These are phyloP conservation scores for Channa maculata DNA, from an alignment of 2,113 vertebrate species.

Conservation along the genomic window DNA sequence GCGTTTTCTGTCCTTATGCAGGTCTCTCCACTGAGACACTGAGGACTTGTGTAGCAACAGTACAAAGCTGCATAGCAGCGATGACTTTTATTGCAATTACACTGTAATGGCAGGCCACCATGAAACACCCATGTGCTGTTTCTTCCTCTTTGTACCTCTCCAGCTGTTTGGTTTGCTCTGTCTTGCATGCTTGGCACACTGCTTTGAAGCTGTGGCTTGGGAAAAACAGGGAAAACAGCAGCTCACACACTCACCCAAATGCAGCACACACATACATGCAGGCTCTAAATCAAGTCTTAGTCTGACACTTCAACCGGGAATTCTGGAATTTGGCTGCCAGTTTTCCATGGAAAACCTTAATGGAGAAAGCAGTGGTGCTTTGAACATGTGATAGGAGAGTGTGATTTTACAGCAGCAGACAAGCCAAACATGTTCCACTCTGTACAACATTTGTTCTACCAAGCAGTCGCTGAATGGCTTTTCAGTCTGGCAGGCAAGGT, in stretches of 20 bases:
- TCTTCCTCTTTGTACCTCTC: constrained; percentile 44
- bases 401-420: constrained; percentile 69
- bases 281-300: constrained; percentile 54
- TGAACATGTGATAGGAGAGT: constrained; percentile 66
- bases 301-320: constrained; percentile 64
- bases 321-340: constrained; percentile 69
- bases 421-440: constrained; percentile 76
- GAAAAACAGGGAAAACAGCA: constrained; percentile 64
- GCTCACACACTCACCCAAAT: constrained; percentile 15
- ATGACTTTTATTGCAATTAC: constrained; percentile 35
- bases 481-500: constrained; percentile 72
- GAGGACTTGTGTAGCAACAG: constrained; percentile 8
- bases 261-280: constrained; percentile 6
- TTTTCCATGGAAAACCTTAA: constrained; percentile 76
- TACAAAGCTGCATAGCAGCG: constrained; percentile 27
- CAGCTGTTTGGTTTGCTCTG: constrained; percentile 37
- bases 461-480: constrained; percentile 66
- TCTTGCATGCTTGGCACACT: constrained; percentile 30
- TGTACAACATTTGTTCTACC: constrained; percentile 74
- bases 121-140: constrained; percentile 49
- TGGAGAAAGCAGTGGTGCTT: constrained; percentile 73
- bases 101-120: constrained; percentile 42
- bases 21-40: constrained; percentile 32
- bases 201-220: constrained; percentile 56
- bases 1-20: constrained; percentile 21